phyloP scores from a whole-genome alignment of 2,113 vertebrate genomes.

The Xiphophorus maculatus region DNA sequence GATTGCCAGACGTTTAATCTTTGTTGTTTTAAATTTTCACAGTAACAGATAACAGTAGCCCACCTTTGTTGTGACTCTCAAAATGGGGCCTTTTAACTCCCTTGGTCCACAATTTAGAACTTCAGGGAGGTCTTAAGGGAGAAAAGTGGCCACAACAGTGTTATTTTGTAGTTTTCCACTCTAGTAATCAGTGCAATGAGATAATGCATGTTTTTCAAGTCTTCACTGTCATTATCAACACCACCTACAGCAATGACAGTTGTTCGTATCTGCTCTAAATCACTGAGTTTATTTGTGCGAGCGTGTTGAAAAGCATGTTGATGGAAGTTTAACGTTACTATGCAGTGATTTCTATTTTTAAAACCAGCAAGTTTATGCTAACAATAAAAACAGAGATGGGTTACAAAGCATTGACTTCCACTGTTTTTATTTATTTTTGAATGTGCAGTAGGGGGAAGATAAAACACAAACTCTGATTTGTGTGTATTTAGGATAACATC shows the following conservation, averaged over 20 bases:
- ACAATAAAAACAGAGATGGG: background rate
- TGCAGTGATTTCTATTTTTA: background rate
- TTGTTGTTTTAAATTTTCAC: slow-evolving; percentile 28
- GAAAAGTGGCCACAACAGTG: slow-evolving; percentile 1
- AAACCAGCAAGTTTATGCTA: background rate
- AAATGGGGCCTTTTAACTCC: slow-evolving; percentile 11
- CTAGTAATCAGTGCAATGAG: slow-evolving; percentile 26
- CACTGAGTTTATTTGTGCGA: slow-evolving; percentile 8
- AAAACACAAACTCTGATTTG: background rate
- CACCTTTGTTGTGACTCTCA: slow-evolving; percentile 28
- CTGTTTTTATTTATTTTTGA: background rate
- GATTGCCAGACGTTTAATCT: slow-evolving; percentile 3
- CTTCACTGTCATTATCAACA: slow-evolving; percentile 37
- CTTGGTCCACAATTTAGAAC: slow-evolving; percentile 16
- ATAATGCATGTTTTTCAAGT: slow-evolving; percentile 37
- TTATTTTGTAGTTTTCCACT: slow-evolving; percentile 15
- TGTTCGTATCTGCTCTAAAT: slow-evolving; percentile 18
- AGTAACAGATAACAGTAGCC: background rate
- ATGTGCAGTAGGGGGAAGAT: too few species aligned
- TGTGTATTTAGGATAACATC: background rate
- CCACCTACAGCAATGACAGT: slow-evolving; percentile 37
- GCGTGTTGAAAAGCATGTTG: background rate
- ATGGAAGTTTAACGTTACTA: background rate
- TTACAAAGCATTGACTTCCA: background rate
- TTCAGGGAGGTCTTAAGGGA: slow-evolving; percentile 14